Evolutionary conservation across 2,797 vertebrate genomes (phyloP), one percentile per base, ranked within the genome.

Genomic region (Picus viridis): DNA sequence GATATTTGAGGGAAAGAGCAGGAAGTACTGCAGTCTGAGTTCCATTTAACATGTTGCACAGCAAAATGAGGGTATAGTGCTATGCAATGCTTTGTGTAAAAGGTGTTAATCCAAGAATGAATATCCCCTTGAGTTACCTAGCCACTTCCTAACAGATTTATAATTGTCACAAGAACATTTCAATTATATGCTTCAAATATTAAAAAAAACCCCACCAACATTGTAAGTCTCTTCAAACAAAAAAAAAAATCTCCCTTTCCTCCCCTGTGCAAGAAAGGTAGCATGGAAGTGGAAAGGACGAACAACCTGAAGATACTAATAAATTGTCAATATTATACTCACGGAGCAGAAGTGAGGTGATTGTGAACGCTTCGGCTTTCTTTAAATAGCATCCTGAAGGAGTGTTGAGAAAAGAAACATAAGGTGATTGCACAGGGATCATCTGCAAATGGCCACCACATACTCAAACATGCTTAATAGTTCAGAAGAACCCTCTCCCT

Each of bases 271-370:
- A 81, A 30, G 34, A 82, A 34, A 54, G 4, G 12, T 4, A 43
- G n/a, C 10, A 56, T 49, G 30, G 74, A 91, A 34, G 69, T 53
- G 24, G 61, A 75, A 84, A 39, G 59, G 47, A 76, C 29, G 6
- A 91, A 43, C 47, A 69, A 74, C 68, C 83, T 91, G 12, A 39
- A 96, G 78, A 68, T 36, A 41, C 43, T 17, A 67, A 34, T 30
- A 61, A 49, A 19, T 14, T 61, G 24, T 80, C 45, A 43, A 43
- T 36, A 9, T 77, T 90, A 64, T 98, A 99, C 99, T 98, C 97
- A 99, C 99, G 98, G 98, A 97, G 98, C 99, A 97, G 99, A 98
- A 93, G 99, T 99, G 84, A 99, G 98, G 97, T 99, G 99, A 96
- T 98, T 98, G 73, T 99, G 99, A 90, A 98, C 99, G 97, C 98